These are phyloP conservation scores for Leptobrachium leishanense DNA, from an alignment of 2,113 vertebrate genomes.

Conservation along the genomic window DNA sequence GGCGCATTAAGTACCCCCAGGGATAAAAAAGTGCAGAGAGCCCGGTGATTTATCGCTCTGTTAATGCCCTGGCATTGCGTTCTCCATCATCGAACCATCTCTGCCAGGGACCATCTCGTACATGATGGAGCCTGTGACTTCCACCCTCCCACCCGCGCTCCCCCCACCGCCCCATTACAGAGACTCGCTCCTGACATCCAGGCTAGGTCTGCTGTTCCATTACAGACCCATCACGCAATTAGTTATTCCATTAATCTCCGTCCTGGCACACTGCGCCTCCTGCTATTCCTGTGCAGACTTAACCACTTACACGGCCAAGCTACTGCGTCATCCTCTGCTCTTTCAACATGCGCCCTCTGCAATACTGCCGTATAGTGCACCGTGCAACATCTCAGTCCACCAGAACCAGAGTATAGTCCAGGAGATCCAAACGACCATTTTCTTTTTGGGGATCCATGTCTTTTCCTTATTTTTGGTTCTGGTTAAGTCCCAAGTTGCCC, in stretches of 20 bases:
- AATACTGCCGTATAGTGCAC: too few species aligned
- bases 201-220: slow-evolving; percentile 33
- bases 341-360: too few species aligned
- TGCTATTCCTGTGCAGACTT: slow-evolving; percentile 12
- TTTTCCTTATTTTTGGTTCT: too few species aligned
- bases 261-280: slow-evolving; percentile 22
- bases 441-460: too few species aligned
- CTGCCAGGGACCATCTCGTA: slow-evolving; percentile 9
- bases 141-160: neutral
- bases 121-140: neutral
- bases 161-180: neutral
- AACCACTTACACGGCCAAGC: slow-evolving; percentile 1
- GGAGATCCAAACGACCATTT: too few species aligned
- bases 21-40: neutral
- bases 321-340: slow-evolving; percentile 5
- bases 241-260: slow-evolving; percentile 39
- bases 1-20: neutral
- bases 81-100: neutral
- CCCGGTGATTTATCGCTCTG: neutral
- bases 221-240: slow-evolving; percentile 39
- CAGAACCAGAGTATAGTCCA: too few species aligned
- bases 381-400: neutral
- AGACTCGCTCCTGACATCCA: slow-evolving; percentile 14
- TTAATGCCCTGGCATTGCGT: neutral
- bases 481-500: too few species aligned